Conservation (phyloP, 1,140 invertebrate genomes). For the Pararge aegeria region DNA sequence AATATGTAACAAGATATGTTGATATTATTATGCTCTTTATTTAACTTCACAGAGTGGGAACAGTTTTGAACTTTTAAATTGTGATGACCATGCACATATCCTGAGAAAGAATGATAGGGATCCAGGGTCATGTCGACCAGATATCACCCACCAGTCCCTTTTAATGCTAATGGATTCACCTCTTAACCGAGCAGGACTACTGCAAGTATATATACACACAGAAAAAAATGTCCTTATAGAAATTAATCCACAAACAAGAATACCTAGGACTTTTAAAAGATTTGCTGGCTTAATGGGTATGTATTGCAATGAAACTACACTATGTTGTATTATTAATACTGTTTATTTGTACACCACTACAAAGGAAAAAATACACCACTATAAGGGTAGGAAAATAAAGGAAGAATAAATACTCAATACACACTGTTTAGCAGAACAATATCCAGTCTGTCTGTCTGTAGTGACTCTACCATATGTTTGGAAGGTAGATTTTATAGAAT, state of each 20-base stretch:
- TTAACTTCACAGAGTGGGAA: constrained; percentile 89
- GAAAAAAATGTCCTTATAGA: constrained; percentile 98
- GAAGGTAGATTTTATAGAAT: too few species aligned
- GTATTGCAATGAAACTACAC: constrained; percentile 30
- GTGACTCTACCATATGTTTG: too few species aligned
- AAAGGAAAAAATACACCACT: too few species aligned
- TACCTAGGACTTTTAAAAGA: constrained; percentile 98
- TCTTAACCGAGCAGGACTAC: constrained; percentile 92
- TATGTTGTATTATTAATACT: background rate
- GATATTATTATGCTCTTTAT: too few species aligned
- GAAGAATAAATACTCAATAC: too few species aligned
- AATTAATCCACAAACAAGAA: constrained; percentile 98
- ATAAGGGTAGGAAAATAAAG: too few species aligned
- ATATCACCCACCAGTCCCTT: constrained; percentile 97
- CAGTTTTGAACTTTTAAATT: constrained; percentile 95
- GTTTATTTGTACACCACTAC: background rate
- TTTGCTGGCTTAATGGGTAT: constrained; percentile 99
- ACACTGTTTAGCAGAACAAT: too few species aligned
- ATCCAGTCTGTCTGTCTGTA: too few species aligned
- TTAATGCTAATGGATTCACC: constrained; percentile 98
- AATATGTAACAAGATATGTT: too few species aligned
- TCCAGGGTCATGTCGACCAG: constrained; percentile 92
- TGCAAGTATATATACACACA: constrained; percentile 97
- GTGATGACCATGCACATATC: constrained; percentile 93
- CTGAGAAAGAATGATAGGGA: constrained; percentile 93